A percentile compares a stretch with the other conserved stretches of the same genome.
Evolutionary conservation across 2,797 vertebrate species (phyloP).

Genomic region (Megaceryle alcyon): DNA sequence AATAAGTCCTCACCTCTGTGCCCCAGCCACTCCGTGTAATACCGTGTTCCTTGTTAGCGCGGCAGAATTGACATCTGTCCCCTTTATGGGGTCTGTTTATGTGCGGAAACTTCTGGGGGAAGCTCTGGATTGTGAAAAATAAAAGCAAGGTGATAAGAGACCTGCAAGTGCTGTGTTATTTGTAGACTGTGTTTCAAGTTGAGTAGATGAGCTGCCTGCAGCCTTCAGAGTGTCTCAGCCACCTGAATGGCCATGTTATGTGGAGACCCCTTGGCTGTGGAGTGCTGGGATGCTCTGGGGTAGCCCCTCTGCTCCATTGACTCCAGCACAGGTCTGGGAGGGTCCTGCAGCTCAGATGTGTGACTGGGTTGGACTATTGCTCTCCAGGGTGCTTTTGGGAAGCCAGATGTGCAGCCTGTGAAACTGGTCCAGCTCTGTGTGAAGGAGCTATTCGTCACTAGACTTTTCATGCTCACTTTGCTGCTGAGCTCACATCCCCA

Average conservation of each 20-base stretch:
- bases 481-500: accelerated
- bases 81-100: not conserved
- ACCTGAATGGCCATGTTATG: not conserved
- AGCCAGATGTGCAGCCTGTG: not conserved
- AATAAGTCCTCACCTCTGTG: not conserved
- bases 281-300: accelerated
- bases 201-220: not conserved
- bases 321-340: accelerated
- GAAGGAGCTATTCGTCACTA: not conserved
- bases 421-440: accelerated
- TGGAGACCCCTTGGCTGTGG: not conserved
- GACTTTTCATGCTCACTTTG: no score
- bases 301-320: accelerated
- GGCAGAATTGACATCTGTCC: conserved; percentile 5
- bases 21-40: not conserved
- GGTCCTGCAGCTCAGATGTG: accelerated
- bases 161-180: conserved; percentile 1
- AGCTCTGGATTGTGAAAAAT: conserved; percentile 37
- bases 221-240: not conserved
- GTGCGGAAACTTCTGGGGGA: conserved; percentile 22
- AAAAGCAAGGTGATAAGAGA: conserved; percentile 37
- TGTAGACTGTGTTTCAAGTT: not conserved
- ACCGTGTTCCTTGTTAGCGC: not conserved
- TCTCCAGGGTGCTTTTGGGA: not conserved
- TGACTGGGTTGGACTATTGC: not conserved